Conservation (phyloP, 2,888 invertebrate genomes). For the Thymelicus sylvestris region DNA sequence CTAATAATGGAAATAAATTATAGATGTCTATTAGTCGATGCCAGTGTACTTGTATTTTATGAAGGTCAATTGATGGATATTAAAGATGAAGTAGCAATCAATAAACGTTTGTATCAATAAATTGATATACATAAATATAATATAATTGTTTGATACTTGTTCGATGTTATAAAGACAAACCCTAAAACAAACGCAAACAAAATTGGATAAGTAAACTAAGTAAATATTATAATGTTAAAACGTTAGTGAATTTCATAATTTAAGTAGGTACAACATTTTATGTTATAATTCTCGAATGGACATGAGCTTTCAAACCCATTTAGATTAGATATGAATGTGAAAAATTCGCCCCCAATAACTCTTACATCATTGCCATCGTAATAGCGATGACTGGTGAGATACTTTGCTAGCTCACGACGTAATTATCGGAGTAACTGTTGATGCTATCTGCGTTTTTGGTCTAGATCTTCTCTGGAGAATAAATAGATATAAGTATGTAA, state of each 20-base stretch:
- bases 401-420: constrained; percentile 30
- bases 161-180: no score
- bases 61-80: no score
- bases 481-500: background rate
- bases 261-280: background rate
- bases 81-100: no score
- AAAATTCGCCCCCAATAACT: constrained; percentile 15
- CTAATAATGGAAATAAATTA: no score
- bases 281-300: background rate
- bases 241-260: background rate
- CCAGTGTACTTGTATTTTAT: no score
- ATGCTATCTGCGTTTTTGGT: constrained; percentile 5
- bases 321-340: constrained; percentile 17
- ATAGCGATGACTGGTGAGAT: constrained; percentile 23
- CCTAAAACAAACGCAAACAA: no score
- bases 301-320: constrained; percentile 1
- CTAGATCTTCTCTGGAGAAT: constrained; percentile 16
- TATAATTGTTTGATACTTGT: no score
- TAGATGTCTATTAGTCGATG: no score
- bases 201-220: no score
- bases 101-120: no score
- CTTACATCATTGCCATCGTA: constrained; percentile 33
- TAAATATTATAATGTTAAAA: no score
- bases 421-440: constrained; percentile 23
- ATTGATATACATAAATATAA: no score